phyloP scores from a whole-genome alignment of 2,797 vertebrate genomes.

The Sebastes trivittatus region DNA sequence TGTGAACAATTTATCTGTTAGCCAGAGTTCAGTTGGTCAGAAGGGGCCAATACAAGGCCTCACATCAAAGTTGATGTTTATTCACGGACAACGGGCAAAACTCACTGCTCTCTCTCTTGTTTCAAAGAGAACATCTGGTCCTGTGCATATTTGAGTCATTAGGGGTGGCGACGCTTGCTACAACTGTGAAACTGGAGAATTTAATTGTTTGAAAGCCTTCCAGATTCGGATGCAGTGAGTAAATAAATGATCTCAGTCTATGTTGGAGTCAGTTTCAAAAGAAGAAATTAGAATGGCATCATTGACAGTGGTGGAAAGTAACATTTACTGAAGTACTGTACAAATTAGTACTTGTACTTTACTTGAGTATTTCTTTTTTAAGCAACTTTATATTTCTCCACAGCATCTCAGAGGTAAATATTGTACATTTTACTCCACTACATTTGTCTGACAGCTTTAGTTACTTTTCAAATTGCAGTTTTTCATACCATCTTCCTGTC shows the following conservation, averaged over 20 bases:
- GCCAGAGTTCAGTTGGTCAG: slow-evolving; percentile 35
- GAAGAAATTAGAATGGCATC: background rate
- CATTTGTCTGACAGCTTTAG: too few relatives aligned
- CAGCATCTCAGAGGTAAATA: too few relatives aligned
- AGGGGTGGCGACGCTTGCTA: background rate
- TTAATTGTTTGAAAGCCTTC: slow-evolving; percentile 37
- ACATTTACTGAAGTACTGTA: too few relatives aligned
- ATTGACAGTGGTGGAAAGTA: background rate
- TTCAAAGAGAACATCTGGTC: slow-evolving; percentile 58
- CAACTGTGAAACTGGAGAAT: slow-evolving; percentile 29
- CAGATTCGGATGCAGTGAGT: slow-evolving; percentile 19
- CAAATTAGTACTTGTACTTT: too few relatives aligned
- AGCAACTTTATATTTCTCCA: too few relatives aligned
- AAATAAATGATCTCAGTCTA: slow-evolving; percentile 17
- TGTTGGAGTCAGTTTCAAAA: background rate
- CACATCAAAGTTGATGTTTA: slow-evolving; percentile 44
- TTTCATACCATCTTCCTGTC: too few relatives aligned
- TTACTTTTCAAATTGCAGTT: too few relatives aligned
- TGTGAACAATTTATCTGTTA: slow-evolving; percentile 37
- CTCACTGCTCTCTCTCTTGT: background rate
- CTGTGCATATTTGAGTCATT: slow-evolving; percentile 24
- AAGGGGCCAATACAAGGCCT: slow-evolving; percentile 28
- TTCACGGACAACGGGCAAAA: slow-evolving; percentile 53
- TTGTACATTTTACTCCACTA: too few relatives aligned
- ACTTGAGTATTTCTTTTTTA: too few relatives aligned